Percentiles rank a stretch among this genome's conserved stretches.
Conservation (phyloP, 2,113 vertebrate genomes). For the Pungitius pungitius region DNA sequence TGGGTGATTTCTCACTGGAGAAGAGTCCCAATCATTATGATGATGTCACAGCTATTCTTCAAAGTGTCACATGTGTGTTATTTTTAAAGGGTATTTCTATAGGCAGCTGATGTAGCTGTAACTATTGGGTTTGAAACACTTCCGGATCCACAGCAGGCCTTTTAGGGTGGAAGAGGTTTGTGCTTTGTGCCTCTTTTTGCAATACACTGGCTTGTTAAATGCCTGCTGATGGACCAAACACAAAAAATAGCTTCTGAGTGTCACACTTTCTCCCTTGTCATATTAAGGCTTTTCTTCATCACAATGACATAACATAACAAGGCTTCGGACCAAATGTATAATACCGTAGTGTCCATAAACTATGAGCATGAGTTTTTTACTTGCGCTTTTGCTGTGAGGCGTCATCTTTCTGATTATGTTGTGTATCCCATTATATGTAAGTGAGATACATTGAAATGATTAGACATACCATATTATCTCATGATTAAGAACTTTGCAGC, state of each 20-base stretch:
- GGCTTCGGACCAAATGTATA: slow-evolving; percentile 9
- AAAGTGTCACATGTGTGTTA: neutral
- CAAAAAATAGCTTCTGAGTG: neutral
- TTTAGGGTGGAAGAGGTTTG: too few relatives aligned
- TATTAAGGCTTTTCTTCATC: neutral
- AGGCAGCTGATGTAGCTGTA: neutral
- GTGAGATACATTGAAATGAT: too few relatives aligned
- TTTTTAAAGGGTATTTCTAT: neutral
- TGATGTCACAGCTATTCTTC: neutral
- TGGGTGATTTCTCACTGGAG: neutral
- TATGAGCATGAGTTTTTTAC: too few relatives aligned
- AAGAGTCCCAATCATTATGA: neutral
- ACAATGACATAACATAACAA: slow-evolving; percentile 56
- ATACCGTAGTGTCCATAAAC: too few relatives aligned
- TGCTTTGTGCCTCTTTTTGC: neutral
- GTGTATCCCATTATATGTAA: too few relatives aligned
- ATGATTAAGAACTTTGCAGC: too few relatives aligned
- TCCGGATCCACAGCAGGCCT: too few relatives aligned
- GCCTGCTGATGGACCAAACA: neutral
- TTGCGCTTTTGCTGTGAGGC: too few relatives aligned
- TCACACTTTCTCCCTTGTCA: neutral
- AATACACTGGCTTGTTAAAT: neutral
- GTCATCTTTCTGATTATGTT: too few relatives aligned
- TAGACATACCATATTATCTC: too few relatives aligned
- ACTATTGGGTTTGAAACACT: too few relatives aligned